Evolutionary conservation across 2,888 invertebrate genomes (phyloP).

Genomic region (Lucinisca nassula): DNA sequence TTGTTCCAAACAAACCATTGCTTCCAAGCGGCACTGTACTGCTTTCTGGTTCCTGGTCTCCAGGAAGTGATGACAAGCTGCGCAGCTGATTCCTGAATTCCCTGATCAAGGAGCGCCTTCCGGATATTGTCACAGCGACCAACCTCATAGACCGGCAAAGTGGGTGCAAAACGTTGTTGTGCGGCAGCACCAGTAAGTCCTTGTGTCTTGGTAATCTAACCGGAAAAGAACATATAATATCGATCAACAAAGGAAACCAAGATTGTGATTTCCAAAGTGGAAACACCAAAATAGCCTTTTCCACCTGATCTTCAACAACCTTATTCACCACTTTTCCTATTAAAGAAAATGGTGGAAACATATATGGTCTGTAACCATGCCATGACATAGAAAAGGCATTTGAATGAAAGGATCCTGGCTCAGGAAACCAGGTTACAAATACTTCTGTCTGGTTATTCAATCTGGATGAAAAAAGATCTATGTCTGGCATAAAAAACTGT

Average conservation of each 20-base stretch:
- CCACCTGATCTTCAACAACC: constrained; percentile 47
- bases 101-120: too few species aligned
- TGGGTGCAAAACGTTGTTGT: background rate
- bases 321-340: constrained; percentile 54
- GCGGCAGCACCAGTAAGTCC: background rate
- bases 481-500: constrained; percentile 52
- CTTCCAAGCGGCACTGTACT: too few species aligned
- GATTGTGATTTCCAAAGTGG: constrained; percentile 46
- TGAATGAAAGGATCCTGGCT: constrained; percentile 33
- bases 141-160: too few species aligned
- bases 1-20: too few species aligned
- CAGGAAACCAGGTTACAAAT: constrained; percentile 58
- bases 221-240: background rate
- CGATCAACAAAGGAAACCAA: background rate
- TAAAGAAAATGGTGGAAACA: constrained; percentile 65
- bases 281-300: constrained; percentile 44
- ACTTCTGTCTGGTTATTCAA: constrained; percentile 13
- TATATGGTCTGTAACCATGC: constrained; percentile 35
- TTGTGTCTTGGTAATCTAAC: constrained; percentile 2
- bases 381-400: constrained; percentile 63
- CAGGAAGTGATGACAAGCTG: too few species aligned
- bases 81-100: too few species aligned
- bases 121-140: background rate
- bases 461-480: constrained; percentile 63
- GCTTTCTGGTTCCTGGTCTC: too few species aligned